Evolutionary conservation across 2,888 invertebrate species (phyloP).

Genomic region (Ectropis crepuscularia): DNA sequence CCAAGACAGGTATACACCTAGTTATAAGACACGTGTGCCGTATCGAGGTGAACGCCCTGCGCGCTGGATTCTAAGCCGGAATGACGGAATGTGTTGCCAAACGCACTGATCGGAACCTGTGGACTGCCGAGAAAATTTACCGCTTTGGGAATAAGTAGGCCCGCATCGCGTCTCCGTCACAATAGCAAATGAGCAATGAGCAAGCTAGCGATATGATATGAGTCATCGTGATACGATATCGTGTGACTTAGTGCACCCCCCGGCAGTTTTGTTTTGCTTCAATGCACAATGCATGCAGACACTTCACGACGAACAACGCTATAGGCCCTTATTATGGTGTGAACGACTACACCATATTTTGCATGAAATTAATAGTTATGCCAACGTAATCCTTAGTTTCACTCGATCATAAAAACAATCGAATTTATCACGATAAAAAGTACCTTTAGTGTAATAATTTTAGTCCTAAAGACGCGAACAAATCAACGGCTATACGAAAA

Average conservation of each 20-base stretch:
- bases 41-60: constrained; percentile 71
- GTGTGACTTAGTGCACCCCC: constrained; percentile 14
- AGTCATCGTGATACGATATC: constrained; percentile 20
- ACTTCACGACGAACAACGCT: not conserved
- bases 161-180: constrained; percentile 30
- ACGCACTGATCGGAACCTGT: constrained; percentile 77
- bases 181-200: constrained; percentile 10
- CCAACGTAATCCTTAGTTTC: too few relatives aligned
- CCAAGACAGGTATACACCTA: constrained; percentile 39
- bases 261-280: constrained; percentile 14
- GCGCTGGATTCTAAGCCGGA: constrained; percentile 67
- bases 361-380: too few relatives aligned
- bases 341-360: too few relatives aligned
- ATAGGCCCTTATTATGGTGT: too few relatives aligned
- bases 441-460: too few relatives aligned
- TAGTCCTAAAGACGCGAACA: too few relatives aligned
- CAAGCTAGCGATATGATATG: constrained; percentile 10
- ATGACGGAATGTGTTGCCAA: constrained; percentile 80
- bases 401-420: too few relatives aligned
- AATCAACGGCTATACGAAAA: too few relatives aligned
- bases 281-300: constrained; percentile 9
- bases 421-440: too few relatives aligned
- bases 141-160: constrained; percentile 64
- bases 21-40: constrained; percentile 43
- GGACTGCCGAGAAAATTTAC: constrained; percentile 63